These are phyloP conservation scores for Anarsia innoxiella DNA, from an alignment of 2,888 invertebrate genomes.

Conservation along the genomic window DNA sequence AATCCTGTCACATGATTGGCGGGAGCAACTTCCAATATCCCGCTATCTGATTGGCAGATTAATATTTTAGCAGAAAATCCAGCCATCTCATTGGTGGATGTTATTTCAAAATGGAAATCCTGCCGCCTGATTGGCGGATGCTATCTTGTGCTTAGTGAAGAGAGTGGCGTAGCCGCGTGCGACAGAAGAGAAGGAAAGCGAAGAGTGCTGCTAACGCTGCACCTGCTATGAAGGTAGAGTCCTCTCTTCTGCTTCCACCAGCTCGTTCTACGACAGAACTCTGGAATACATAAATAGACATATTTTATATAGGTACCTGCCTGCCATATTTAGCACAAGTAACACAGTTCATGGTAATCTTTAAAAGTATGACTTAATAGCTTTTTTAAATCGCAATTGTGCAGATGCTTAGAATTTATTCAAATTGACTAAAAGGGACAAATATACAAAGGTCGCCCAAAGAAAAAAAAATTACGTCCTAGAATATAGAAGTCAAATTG, in stretches of 20 bases:
- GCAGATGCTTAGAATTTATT: too few species aligned
- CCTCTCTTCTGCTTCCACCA: constrained; percentile 54
- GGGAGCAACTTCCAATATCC: background rate
- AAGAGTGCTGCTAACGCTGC: constrained; percentile 61
- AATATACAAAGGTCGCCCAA: too few species aligned
- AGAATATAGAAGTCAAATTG: too few species aligned
- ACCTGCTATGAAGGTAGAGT: constrained; percentile 55
- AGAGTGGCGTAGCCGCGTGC: constrained; percentile 51
- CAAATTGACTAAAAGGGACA: too few species aligned
- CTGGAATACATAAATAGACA: too few species aligned
- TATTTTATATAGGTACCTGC: too few species aligned
- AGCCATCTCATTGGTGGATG: constrained; percentile 4
- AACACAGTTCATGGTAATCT: too few species aligned
- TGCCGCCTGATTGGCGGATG: constrained; percentile 5
- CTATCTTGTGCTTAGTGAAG: constrained; percentile 34
- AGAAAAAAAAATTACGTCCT: too few species aligned
- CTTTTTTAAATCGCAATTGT: too few species aligned
- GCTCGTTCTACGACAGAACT: constrained; percentile 62
- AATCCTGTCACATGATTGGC: constrained; percentile 6
- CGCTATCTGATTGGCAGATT: constrained; percentile 4
- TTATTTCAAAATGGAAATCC: background rate
- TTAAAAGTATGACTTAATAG: too few species aligned
- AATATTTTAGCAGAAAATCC: background rate
- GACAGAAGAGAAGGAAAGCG: constrained; percentile 58
- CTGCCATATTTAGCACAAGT: too few species aligned